Base-by-base conservation (phyloP, 1,140 invertebrate genomes). In the Samia ricini region DNA sequence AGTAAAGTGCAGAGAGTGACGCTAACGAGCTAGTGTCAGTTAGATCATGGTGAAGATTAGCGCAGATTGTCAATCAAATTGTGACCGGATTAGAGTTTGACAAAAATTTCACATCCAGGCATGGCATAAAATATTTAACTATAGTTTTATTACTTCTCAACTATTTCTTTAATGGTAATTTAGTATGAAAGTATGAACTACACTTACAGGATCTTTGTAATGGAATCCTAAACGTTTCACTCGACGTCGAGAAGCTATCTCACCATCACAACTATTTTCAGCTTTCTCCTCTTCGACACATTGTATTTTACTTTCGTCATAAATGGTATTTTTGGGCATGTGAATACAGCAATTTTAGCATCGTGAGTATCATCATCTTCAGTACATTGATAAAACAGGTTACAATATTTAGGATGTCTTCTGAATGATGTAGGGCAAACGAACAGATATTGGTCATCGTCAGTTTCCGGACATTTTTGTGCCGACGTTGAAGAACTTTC, bases 331-430 rank as follows among this genome's bases (percentile, higher is more conserved):
- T 95, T 94, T 5, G 95, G 94, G 85, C 96, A 97, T 55, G 93
- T 93, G 54, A 97, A 92, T 2, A 94, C 91, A 1, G 95, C 90
- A 60, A 96, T 91, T 74, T 95, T 96, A 5, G 95, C 85, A 66
- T 96, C 94, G 74, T 94, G 93, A 33, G 85, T 93, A 20, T 93
- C 88, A 0, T 91, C 82, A 56, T 92, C 92, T 62, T 91, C 92
- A 15, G 93, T 94, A 78, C 96, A 97, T 81, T 97, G 95, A 74
- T 97, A 97, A 85, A 97, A 96, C 49, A 95, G 81, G 78, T 96
- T 95, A 75, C 96, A 97, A 73, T 95, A 94, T 79, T 96, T 95
- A 0, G 96, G 95, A 92, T 97, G 95, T 66, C 95, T 92, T 74
- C 92, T 92, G 86, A 97, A 97, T 33, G 95, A 95, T 33, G 95